These are phyloP conservation scores for Malurus cyaneus DNA, from an alignment of 2,113 vertebrate genomes.

Conservation along the genomic window DNA sequence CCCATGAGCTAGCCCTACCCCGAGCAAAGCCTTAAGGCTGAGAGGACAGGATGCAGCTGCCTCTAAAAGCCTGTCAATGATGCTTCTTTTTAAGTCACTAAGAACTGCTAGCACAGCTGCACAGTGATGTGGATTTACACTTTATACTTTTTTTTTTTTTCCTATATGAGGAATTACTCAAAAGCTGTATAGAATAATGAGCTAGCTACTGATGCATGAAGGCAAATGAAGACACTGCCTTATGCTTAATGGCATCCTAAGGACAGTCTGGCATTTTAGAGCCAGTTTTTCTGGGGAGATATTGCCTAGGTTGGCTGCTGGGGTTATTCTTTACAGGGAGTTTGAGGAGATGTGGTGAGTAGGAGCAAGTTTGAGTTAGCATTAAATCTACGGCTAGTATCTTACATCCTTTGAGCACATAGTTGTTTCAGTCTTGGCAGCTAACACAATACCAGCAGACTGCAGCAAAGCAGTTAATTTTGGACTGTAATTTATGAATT, in stretches of 20 bases:
- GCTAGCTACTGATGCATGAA: conserved; percentile 32
- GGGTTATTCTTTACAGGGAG: neutral
- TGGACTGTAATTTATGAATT: neutral
- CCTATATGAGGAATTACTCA: conserved; percentile 12
- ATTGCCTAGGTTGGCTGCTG: neutral
- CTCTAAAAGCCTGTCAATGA: conserved; percentile 45
- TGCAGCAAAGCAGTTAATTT: neutral
- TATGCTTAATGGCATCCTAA: neutral
- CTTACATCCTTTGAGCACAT: neutral
- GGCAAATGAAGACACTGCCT: neutral
- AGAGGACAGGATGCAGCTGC: conserved; percentile 59
- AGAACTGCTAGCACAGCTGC: conserved; percentile 51
- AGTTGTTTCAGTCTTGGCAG: neutral
- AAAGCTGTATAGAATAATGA: conserved; percentile 33
- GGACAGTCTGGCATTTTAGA: neutral
- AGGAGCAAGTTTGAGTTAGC: neutral
- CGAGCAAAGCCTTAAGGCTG: neutral
- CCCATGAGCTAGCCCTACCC: neutral
- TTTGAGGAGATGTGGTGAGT: neutral
- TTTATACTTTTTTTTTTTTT: neutral
- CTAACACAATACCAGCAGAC: neutral
- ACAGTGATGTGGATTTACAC: conserved; percentile 31
- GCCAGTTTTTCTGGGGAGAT: neutral
- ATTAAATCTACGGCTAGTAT: neutral
- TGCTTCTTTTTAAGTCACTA: conserved; percentile 47